Evolutionary conservation across 2,888 invertebrate species (phyloP), one percentile per base, ranked within the genome.

Genomic region (Polietes domitor): DNA sequence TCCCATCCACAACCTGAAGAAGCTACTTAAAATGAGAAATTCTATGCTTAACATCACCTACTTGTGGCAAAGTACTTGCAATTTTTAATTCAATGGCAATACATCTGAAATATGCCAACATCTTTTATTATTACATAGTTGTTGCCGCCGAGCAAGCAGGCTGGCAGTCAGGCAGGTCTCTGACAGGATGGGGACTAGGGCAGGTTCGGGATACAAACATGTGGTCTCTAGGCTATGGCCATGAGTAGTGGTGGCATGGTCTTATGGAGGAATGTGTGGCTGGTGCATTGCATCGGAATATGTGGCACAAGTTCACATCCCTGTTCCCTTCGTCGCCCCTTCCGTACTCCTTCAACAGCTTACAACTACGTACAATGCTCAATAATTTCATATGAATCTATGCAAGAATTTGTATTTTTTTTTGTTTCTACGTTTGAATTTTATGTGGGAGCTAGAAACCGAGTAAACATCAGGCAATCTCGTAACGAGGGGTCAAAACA

Each of bases 51-150:
- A 41, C 50, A 78, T 65, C 78, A 78, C 72, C 53, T 72, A 78
- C 72, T 78, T 73, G 72, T 73, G 78, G 72, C 50, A 65, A 68
- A 65, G 65, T 55, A 73, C 72, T 78, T 73, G 58, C 53, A 73
- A 78, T 53, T 41, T 65, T 65, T 65, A 78, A 73, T 73, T 73
- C 65, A 78, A 77, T 77, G 77, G 72, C 73, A 78, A 78, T 58
- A 77, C 55, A 71, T 71, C 61, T 71, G n/a, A 77, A 77, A 71
- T 77, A 77, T 77, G 61, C 71, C 71, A 71, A 77, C 61, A 71
- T 77, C 71, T 77, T 70, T 70, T 32, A 50, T 71, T 71, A 47
- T 61, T 32, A 61, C 41, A 26, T 43, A 41, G 24, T 26, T 58
- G 12, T 43, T 43, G 68, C 43, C 68, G 21, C 32, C 21, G 63